Evolutionary conservation across 2,113 vertebrate genomes (phyloP).

Genomic region (Centrocercus urophasianus): DNA sequence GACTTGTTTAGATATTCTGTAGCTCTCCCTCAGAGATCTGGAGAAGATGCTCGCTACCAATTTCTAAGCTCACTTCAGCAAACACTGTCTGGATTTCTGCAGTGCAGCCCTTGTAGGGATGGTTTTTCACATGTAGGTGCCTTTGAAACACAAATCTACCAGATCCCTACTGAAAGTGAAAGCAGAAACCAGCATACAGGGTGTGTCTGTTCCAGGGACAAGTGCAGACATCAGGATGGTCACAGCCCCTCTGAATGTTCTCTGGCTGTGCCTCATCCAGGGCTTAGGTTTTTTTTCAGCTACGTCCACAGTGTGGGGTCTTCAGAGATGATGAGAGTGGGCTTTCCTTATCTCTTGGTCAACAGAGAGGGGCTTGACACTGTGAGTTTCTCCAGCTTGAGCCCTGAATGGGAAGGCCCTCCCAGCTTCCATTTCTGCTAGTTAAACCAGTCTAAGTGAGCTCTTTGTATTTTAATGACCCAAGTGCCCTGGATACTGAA

Average conservation of each 20-base stretch:
- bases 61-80: neutral
- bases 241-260: fast-evolving
- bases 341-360: fast-evolving
- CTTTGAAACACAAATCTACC: neutral
- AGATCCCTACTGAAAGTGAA: neutral
- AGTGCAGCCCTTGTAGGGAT: neutral
- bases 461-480: neutral
- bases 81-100: fast-evolving
- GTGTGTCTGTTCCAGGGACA: neutral
- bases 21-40: neutral
- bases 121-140: neutral
- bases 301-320: fast-evolving
- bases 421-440: neutral
- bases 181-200: neutral
- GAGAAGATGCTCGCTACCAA: constrained; percentile 6
- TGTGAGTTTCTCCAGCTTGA: neutral
- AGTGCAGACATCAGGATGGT: fast-evolving
- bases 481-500: neutral
- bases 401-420: neutral
- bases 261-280: fast-evolving
- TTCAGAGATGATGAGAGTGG: neutral
- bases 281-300: neutral
- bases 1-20: constrained; percentile 18
- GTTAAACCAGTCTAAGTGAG: neutral
- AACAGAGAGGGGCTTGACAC: fast-evolving